These are phyloP conservation scores for Lomographa bimaculata DNA, from an alignment of 2,888 invertebrate genomes.

Conservation along the genomic window DNA sequence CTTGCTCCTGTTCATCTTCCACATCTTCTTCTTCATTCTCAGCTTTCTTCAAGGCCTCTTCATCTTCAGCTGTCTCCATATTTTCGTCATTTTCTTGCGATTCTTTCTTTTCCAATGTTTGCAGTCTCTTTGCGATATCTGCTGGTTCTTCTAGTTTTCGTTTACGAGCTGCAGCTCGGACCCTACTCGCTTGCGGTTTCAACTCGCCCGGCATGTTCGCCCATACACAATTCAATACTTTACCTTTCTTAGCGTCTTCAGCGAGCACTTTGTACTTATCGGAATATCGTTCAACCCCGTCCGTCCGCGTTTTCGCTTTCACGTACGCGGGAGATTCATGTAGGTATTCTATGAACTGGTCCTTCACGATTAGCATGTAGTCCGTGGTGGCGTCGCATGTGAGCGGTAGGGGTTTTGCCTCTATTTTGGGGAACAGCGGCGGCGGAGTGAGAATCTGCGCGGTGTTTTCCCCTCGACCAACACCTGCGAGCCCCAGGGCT, in stretches of 20 bases:
- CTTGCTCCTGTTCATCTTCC: constrained; percentile 87
- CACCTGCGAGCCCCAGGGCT: constrained; percentile 68
- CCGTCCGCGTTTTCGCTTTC: constrained; percentile 71
- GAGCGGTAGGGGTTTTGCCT: constrained; percentile 80
- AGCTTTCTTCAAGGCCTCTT: constrained; percentile 77
- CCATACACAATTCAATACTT: constrained; percentile 82
- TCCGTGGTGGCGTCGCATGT: constrained; percentile 84
- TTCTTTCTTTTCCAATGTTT: constrained; percentile 87
- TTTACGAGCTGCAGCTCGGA: constrained; percentile 55
- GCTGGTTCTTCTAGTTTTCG: constrained; percentile 66
- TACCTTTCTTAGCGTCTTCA: constrained; percentile 72
- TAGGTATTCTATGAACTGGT: constrained; percentile 88
- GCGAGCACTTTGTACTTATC: constrained; percentile 81
- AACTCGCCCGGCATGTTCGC: constrained; percentile 86
- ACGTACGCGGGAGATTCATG: constrained; percentile 87
- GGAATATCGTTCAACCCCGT: constrained; percentile 82
- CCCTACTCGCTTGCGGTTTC: constrained; percentile 74
- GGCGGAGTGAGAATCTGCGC: constrained; percentile 81
- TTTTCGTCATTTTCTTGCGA: constrained; percentile 74
- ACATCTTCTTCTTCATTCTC: constrained; percentile 82
- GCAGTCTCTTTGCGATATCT: constrained; percentile 77
- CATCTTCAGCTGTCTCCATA: constrained; percentile 72
- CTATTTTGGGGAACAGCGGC: constrained; percentile 84
- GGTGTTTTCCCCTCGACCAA: constrained; percentile 80
- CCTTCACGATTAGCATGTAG: constrained; percentile 88